Percentiles rank a stretch among this genome's conserved stretches.
Evolutionary conservation across 1,140 invertebrate species (phyloP).

Genomic region (Drosophila gunungcola): DNA sequence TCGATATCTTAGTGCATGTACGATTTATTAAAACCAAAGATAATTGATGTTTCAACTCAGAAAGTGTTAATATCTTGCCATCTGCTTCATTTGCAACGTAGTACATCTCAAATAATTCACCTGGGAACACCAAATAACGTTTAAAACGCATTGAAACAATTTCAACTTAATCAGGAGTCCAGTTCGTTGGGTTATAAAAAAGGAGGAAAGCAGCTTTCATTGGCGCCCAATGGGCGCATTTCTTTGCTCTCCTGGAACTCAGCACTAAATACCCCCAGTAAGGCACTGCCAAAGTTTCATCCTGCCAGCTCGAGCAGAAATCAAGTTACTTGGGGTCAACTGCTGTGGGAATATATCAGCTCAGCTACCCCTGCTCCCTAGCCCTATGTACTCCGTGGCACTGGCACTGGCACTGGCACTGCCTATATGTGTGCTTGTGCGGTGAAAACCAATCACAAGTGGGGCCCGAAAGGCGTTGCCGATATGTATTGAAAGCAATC

Average conservation of each 20-base stretch:
- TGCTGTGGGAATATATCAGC: constrained; percentile 5
- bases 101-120: not conserved
- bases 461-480: constrained; percentile 61
- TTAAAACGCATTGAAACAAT: not conserved
- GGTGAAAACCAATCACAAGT: constrained; percentile 58
- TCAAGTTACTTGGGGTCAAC: constrained; percentile 51
- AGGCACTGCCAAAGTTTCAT: constrained; percentile 4
- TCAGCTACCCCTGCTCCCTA: not conserved
- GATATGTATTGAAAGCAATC: constrained; percentile 69
- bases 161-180: not conserved
- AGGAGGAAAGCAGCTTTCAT: not conserved
- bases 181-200: no score
- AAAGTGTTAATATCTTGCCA: not conserved
- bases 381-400: constrained; percentile 2
- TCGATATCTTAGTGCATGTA: no score
- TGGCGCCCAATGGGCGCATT: constrained; percentile 7
- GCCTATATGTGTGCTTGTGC: constrained; percentile 20
- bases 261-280: not conserved
- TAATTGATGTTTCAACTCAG: no score
- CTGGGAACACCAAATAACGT: not conserved
- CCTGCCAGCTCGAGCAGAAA: constrained; percentile 10
- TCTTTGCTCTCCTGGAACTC: constrained; percentile 1
- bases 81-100: no score
- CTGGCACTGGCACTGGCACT: not conserved
- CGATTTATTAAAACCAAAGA: no score